Percentiles rank a stretch among this genome's conserved stretches.
Conservation (phyloP, 2,888 invertebrate genomes). For the Trypoxylon attenuatum region DNA sequence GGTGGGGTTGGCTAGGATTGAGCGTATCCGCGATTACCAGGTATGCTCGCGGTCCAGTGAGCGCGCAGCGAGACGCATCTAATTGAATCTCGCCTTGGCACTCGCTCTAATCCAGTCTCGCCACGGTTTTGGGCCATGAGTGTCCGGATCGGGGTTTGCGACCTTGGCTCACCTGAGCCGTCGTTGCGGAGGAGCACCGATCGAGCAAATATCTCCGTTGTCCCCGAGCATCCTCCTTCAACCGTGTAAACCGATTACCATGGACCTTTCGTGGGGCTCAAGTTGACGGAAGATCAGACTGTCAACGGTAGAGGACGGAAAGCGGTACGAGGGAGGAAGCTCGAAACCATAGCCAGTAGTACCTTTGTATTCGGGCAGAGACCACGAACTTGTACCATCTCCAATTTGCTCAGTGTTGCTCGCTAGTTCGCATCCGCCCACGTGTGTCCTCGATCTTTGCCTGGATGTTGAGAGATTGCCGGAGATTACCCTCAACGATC, state of each 20-base stretch:
- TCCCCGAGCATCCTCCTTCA: conserved; percentile 10
- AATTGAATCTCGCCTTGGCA: conserved; percentile 2
- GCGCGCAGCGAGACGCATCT: neutral
- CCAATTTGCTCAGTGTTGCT: no score
- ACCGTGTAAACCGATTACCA: conserved; percentile 35
- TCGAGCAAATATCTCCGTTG: conserved; percentile 31
- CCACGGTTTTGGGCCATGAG: neutral
- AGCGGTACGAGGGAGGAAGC: neutral
- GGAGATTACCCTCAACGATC: neutral
- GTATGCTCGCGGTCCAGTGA: neutral
- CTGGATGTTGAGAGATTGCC: neutral
- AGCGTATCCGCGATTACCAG: neutral
- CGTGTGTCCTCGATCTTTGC: conserved; percentile 15
- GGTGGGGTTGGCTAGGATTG: neutral
- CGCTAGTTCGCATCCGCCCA: conserved; percentile 14
- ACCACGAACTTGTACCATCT: conserved; percentile 27
- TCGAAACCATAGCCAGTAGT: conserved; percentile 5
- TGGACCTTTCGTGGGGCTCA: no score
- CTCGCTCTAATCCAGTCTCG: neutral
- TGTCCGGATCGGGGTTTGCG: neutral
- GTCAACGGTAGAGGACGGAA: neutral
- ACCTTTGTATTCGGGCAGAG: conserved; percentile 30
- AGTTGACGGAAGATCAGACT: no score
- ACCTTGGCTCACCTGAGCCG: neutral
- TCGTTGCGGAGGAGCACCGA: conserved; percentile 1